Evolutionary conservation across 2,888 invertebrate species (phyloP).

Genomic region (Aporophyla lueneburgensis): DNA sequence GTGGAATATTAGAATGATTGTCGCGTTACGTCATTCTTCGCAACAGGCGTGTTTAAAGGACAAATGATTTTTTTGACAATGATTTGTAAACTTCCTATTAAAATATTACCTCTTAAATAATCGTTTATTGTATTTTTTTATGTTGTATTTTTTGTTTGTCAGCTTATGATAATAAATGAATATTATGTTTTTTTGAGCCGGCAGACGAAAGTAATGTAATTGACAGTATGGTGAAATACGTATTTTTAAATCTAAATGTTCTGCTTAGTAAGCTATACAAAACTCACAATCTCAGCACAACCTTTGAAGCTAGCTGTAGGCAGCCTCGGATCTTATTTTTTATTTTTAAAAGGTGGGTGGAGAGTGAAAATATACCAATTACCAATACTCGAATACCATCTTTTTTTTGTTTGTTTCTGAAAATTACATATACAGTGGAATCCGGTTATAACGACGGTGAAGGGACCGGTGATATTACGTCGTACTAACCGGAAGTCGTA

Average conservation of each 20-base stretch:
- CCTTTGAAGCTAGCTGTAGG: too few species aligned
- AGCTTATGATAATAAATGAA: constrained; percentile 22
- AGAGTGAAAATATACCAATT: too few species aligned
- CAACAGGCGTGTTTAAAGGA: constrained; percentile 15
- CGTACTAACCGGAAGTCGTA: too few species aligned
- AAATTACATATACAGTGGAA: too few species aligned
- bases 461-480: too few species aligned
- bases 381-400: too few species aligned
- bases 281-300: not conserved
- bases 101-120: constrained; percentile 11
- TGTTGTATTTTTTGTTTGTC: constrained; percentile 39
- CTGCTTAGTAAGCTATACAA: not conserved
- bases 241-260: not conserved
- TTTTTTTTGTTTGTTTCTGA: too few species aligned
- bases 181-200: not conserved
- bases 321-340: too few species aligned
- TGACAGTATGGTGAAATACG: not conserved
- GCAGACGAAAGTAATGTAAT: not conserved
- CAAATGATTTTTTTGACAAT: constrained; percentile 31
- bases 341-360: too few species aligned
- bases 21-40: constrained; percentile 51
- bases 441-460: too few species aligned
- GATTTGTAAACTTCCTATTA: constrained; percentile 6
- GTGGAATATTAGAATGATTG: constrained; percentile 39
- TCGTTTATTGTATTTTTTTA: constrained; percentile 13